phyloP scores from a whole-genome alignment of 2,888 invertebrate genomes.

The Drosophila leonis region DNA sequence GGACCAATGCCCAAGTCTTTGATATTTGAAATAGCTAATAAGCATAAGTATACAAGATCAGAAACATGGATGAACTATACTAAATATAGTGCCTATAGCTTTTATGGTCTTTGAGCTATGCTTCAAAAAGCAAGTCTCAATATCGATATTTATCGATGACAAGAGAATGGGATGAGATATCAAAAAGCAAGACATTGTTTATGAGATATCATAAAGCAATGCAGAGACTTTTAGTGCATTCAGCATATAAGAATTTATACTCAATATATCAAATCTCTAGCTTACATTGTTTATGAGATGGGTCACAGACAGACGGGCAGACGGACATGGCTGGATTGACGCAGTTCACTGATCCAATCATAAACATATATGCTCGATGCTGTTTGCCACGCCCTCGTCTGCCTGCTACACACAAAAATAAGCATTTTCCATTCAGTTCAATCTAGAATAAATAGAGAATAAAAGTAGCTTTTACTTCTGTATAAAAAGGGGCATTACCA shows the following conservation, averaged over 20 bases:
- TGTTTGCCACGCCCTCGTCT: neutral
- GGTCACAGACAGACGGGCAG: neutral
- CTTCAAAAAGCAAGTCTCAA: neutral
- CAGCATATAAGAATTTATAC: neutral
- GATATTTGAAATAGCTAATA: no score
- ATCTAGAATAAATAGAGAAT: neutral
- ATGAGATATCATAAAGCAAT: no score
- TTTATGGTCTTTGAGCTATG: neutral
- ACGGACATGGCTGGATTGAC: neutral
- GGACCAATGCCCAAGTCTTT: no score
- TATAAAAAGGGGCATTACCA: neutral
- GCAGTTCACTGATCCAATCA: neutral
- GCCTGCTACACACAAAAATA: neutral
- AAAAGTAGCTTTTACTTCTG: conserved; percentile 4
- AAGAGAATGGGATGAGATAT: neutral
- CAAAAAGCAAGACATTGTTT: no score
- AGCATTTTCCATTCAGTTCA: neutral
- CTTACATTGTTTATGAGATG: neutral
- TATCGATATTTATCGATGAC: neutral
- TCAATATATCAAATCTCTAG: neutral
- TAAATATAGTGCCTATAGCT: neutral
- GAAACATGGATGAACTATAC: no score
- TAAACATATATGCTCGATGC: neutral
- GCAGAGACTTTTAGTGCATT: neutral
- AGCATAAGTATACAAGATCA: no score